Evolutionary conservation across 2,888 invertebrate species (phyloP), one percentile per base, ranked within the genome.

Genomic region (Rhamnusium bicolor): DNA sequence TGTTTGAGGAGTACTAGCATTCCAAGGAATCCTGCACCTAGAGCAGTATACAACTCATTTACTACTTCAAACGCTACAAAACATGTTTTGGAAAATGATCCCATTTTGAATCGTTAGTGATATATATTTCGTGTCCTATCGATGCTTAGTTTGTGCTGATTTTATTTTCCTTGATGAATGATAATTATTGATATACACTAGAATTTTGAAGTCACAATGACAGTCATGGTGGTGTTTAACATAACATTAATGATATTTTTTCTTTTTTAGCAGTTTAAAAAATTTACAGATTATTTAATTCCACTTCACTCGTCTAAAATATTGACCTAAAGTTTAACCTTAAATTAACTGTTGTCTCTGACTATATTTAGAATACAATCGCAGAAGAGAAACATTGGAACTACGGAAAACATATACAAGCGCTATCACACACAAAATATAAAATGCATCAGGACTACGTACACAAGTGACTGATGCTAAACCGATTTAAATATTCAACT

Each of bases 11-110:
- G 77, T 24, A 86, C 79, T 6, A 80, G 63, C 56, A 87, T 76
- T n/a, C 88, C 88, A 21, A 86, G 56, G 6, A 85, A 60, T 4
- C 88, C 88, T 2, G 87, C 79, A 24, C 86, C 87, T 7, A 86
- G 72, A 4, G 86, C 86, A 10, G 84, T 84, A 67, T 84, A 87
- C 10, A 88, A 74, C 79, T 88, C 88, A 76, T 87, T 88, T 3
- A 82, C 46, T 47, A 87, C 74, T 82, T 88, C 87, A 67, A 88
- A 87, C 24, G 78, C 73, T 1, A 78, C 66, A 47, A 72, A 49
- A 21, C 72, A n/a, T 46, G 61, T 74, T 71, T 80, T 81, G 19
- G 80, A 82, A 27, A 82, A 63, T 40, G 70, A 61, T 19, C 78
- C 77, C 82, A 82, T 82, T 46, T 46, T 56, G 18, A 21, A 24